Base-by-base conservation (phyloP, 1,140 invertebrate genomes). In the Adoxophyes honmai region DNA sequence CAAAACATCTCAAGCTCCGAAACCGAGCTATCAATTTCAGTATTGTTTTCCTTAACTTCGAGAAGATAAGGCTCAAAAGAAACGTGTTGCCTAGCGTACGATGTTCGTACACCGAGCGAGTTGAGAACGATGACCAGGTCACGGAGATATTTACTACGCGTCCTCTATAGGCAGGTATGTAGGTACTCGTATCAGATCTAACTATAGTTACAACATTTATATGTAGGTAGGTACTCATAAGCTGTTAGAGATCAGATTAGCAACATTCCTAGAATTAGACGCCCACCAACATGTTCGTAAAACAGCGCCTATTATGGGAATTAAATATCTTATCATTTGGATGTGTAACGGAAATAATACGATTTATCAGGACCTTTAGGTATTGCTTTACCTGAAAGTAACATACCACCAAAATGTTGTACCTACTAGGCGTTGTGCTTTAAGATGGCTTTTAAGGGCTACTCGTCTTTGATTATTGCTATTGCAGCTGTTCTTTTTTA, bases 1-100 rank as follows among this genome's bases (percentile, higher is more conserved):
- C 62, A 62, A 64, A 67, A 67, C 42, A 48, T 48, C 16, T 21
- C n/a, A 6, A 28, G 21, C 6, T 28, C 21, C 21, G 21, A 2
- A 28, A 28, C 11, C 21, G 8, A 14, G 10, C 9, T 18, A 28
- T 18, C 21, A 21, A 34, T n/a, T 28, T 48, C n/a, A 6, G 6
- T 28, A 28, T 28, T 28, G 21, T 48, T 21, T 48, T 28, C 21
- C 42, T 48, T 48, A 28, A 28, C 21, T 28, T 3, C 21, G 6
- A 3, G 21, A 18, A 28, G 10, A 28, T 48, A 48, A 10, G 42
- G 42, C 8, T 28, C 16, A 48, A n/a, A 13, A 28, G 6, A 38
- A 38, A 28, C 21, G 21, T 28, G 21, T 28, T 28, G 21, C 2
- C 21, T 3, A 28, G 21, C 6, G 21, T 28, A 28, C 21, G 6